Evolutionary conservation across 2,113 vertebrate genomes (phyloP), one percentile per base, ranked within the genome.

Genomic region (Psammodynastes pulverulentus): DNA sequence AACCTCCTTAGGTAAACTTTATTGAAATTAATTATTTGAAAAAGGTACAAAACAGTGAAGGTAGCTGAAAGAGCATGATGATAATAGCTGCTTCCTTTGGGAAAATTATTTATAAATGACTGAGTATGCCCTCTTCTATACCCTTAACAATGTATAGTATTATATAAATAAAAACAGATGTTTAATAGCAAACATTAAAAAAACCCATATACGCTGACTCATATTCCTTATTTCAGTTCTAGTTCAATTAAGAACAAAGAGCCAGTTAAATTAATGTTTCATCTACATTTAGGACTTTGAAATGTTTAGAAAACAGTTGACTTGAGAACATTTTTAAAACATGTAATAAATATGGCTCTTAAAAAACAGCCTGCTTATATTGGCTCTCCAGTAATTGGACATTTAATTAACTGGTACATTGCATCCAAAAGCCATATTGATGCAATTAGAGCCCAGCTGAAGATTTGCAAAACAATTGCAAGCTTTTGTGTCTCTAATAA

Each of bases 221-320:
- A 58, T 93, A 91, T 12, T 93, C 93, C 21, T 54, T 24, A 89
- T 94, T 94, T 87, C 46, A 88, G 1, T 53, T 51, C 58, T 51
- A 21, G 43, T 26, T 84, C 89, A 94, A 92, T 15, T 93, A 56
- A 23, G 67, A 90, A 23, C 54, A 92, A 79, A 93, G 90, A 2
- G 0, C 6, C 0, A 0, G 43, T 46, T 85, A 89, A 92, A 92
- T 88, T 3, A 94, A 26, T 53, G 86, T 29, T 88, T 56, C 91
- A 56, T 1, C 90, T 0, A 19, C 6, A 89, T 56, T 91, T 88
- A 91, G 21, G 90, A 39, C 9, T 93, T 93, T 94, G 87, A 93
- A 94, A 93, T 13, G 3, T 89, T 90, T 90, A 79, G 26, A 91
- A 92, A 90, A n/a, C 51, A 93, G 94, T n/a, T 62, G 19, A n/a